Conservation (phyloP, 1,140 invertebrate genomes). For the Pachypeltis micranthus region DNA sequence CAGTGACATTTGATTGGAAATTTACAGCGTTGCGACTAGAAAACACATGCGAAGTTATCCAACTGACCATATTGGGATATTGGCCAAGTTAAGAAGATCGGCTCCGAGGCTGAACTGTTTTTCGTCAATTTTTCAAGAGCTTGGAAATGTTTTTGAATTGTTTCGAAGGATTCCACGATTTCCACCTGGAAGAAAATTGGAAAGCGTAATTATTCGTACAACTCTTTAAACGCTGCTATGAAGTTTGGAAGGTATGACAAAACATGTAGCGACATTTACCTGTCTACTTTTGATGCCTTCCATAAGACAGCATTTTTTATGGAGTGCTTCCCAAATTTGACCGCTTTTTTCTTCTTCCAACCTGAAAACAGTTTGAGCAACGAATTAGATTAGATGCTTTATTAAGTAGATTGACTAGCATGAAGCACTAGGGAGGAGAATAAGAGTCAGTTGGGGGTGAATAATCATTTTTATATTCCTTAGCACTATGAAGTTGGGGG, state of each 20-base stretch:
- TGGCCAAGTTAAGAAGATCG: neutral
- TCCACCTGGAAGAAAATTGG: slow-evolving; percentile 1
- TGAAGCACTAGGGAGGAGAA: too few species aligned
- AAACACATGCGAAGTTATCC: neutral
- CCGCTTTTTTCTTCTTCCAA: too few species aligned
- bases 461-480: too few species aligned
- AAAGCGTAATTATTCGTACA: neutral
- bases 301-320: too few species aligned
- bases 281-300: too few species aligned
- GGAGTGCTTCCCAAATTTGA: too few species aligned
- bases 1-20: neutral
- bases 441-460: too few species aligned
- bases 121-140: neutral
- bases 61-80: neutral
- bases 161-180: neutral
- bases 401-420: too few species aligned
- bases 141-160: neutral
- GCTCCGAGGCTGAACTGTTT: neutral
- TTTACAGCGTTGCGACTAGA: neutral
- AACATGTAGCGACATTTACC: too few species aligned
- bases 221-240: neutral
- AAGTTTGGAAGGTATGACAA: neutral
- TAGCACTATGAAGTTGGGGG: too few species aligned
- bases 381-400: too few species aligned
- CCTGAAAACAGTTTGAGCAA: too few species aligned